Evolutionary conservation across 2,113 vertebrate genomes (phyloP).

Genomic region (Grammomys surdaster): DNA sequence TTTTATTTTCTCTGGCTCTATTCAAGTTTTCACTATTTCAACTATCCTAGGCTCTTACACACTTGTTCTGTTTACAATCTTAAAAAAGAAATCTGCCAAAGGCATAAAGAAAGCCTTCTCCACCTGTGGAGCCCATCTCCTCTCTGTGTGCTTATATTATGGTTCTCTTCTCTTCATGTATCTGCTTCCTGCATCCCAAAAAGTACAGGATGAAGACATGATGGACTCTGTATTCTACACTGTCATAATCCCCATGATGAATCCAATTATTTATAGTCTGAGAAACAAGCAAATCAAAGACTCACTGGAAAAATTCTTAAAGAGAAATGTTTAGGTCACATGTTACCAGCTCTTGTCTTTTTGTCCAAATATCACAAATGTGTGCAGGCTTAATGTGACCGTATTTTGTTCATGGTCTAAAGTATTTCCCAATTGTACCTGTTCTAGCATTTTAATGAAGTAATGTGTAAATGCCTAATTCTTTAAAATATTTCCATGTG

Average conservation of each 20-base stretch:
- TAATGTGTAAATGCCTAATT: background rate
- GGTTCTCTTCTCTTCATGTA: conserved; percentile 68
- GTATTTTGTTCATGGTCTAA: background rate
- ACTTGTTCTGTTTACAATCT: conserved; percentile 20
- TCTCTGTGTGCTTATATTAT: conserved; percentile 66
- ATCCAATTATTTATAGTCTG: conserved; percentile 65
- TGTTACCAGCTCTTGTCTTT: background rate
- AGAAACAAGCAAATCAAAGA: conserved; percentile 57
- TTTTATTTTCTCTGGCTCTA: conserved; percentile 60
- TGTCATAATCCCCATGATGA: conserved; percentile 63
- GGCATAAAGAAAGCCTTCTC: conserved; percentile 27
- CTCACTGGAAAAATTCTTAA: conserved; percentile 36
- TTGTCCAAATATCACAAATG: background rate
- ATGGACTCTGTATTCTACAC: conserved; percentile 47
- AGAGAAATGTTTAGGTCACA: background rate
- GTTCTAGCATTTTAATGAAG: background rate
- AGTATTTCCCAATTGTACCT: background rate
- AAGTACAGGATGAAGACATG: conserved; percentile 50
- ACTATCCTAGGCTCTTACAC: conserved; percentile 40
- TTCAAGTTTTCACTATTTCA: conserved; percentile 40
- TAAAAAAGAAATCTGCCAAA: conserved; percentile 17
- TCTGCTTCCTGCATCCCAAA: background rate
- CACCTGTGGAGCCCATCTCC: conserved; percentile 46
- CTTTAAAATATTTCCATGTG: background rate
- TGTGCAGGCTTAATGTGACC: background rate